Base-by-base conservation (phyloP, 2,888 invertebrate genomes). In the Drosophila borborema region DNA sequence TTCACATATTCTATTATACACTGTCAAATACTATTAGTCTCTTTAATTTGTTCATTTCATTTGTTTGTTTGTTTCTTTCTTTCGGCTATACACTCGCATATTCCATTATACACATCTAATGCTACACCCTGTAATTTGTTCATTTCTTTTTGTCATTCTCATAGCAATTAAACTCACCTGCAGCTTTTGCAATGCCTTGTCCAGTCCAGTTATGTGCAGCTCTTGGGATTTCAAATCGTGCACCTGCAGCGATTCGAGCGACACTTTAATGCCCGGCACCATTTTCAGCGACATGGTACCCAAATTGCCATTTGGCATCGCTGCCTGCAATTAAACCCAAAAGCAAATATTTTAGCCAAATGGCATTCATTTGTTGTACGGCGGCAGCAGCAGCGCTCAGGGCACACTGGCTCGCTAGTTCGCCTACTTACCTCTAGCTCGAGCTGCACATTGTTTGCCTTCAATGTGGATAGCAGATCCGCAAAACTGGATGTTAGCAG, bases 171-270 rank as follows among this genome's bases (percentile, higher is more conserved):
- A 41, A 90, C 92, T 90, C 76, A 93, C 93, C 91, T 93, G 92
- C 53, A 95, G 91, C 88, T 94, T 94, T 66, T 94, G 93, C 65
- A 96, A 91, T 23, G 95, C 94, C 84, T 93, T 92, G 53, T 94
- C 94, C 61, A 95, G 91, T 7, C 96, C 96, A 77, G 93, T 93
- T 58, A 95, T 90, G 28, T 91, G 84, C 48, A 95, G 81, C 64
- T 92, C 91, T 72, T 92, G 92, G 49, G 92, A 80, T 65, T 84
- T 86, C 34, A 91, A 73, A 70, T 92, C 91, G 61, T 87, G 85
- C 40, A 91, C 70, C 23, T 85, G 80, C 64, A 93, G 70, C 43
- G 85, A 66, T 20, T 85, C 88, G 54, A 92, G 91, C 53, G 79
- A 73, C 8, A 93, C 92, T 78, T 91, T 91, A 72, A 93, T 85